Base-by-base conservation (phyloP, 1,140 invertebrate genomes). In the Papilio xuthus region DNA sequence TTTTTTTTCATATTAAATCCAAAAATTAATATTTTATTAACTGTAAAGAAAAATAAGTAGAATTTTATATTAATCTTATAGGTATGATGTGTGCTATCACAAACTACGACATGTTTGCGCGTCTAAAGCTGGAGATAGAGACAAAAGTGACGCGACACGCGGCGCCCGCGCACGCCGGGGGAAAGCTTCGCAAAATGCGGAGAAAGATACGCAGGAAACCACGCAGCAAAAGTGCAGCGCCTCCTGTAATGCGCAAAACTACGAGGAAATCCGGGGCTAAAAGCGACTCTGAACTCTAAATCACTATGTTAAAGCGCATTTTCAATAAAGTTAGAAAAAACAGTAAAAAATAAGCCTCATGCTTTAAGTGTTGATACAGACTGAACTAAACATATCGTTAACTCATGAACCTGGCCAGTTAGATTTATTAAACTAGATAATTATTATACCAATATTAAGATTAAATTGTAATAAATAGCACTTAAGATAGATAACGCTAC, bases 41-140 rank as follows among this genome's bases (percentile, higher is more conserved):
- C 6, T 32, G 32, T 6, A 32, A 3, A 37, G 32, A 47, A 1
- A 47, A 47, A 47, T 47, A 47, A 47, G 13, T 53, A n/a, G 6
- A 53, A 20, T 2, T 20, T 20, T 53, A n/a, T 20, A 70, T 70
- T 70, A 50, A 70, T 41, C 12, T 86, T 89, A 23, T 82, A 94
- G 94, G 93, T 82, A 94, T 94, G 86, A 89, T 93, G 87, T 94
- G 94, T 80, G 82, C 73, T 7, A 93, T 94, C 74, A 94, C 92
- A 20, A 94, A 94, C 80, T 94, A 94, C 82, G 94, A 94, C 81
- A 93, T 92, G 89, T 92, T 94, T 72, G 91, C 92, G 1, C 89
- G 93, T 32, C 80, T 92, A 20, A 92, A 93, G 74, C 82, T 94
- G 37, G 92, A 93, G 80, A 89, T 91, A 28, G 92, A 93, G 77